These are phyloP conservation scores for Heliopora coerulea DNA, from an alignment of 92 coral and sea anemone genomes.

Conservation along the genomic window DNA sequence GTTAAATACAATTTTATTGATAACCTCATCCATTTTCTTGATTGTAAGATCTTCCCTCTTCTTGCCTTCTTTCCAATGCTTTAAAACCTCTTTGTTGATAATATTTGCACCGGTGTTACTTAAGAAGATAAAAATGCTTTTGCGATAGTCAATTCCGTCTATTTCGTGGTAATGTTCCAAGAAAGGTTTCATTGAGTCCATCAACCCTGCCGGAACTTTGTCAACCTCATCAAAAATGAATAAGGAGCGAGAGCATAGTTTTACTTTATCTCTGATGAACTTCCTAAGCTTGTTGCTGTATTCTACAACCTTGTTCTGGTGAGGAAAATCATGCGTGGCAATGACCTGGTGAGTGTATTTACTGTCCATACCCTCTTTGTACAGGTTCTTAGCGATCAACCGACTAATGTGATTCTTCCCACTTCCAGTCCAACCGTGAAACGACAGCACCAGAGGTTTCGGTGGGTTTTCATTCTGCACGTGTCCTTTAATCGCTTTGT, in stretches of 20 bases:
- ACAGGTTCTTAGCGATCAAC: conserved; percentile 70
- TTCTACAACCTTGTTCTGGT: conserved; percentile 45
- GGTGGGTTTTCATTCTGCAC: conserved; percentile 58
- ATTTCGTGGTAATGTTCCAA: conserved; percentile 74
- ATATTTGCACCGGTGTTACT: conserved; percentile 84
- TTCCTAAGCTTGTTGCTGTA: conserved; percentile 58
- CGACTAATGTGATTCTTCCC: conserved; percentile 87
- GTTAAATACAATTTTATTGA: conserved; percentile 77
- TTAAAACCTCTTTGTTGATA: conserved; percentile 62
- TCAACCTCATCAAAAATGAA: conserved; percentile 97
- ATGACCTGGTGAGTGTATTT: conserved; percentile 66
- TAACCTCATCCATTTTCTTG: conserved; percentile 72
- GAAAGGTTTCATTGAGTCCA: conserved; percentile 80
- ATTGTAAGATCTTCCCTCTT: conserved; percentile 63
- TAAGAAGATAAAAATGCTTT: conserved; percentile 69
- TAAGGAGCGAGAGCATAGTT: conserved; percentile 65
- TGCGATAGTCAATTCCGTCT: conserved; percentile 69
- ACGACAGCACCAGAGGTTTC: conserved; percentile 82
- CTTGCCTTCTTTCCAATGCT: conserved; percentile 73
- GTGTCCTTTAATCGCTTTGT: conserved; percentile 80
- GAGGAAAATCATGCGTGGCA: conserved; percentile 85
- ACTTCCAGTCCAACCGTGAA: conserved; percentile 96
- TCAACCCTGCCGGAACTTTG: conserved; percentile 81
- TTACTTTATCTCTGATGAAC: conserved; percentile 58
- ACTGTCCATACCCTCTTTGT: conserved; percentile 72